Evolutionary conservation across 2,888 invertebrate species (phyloP).

Genomic region (Parochlus steinenii): DNA sequence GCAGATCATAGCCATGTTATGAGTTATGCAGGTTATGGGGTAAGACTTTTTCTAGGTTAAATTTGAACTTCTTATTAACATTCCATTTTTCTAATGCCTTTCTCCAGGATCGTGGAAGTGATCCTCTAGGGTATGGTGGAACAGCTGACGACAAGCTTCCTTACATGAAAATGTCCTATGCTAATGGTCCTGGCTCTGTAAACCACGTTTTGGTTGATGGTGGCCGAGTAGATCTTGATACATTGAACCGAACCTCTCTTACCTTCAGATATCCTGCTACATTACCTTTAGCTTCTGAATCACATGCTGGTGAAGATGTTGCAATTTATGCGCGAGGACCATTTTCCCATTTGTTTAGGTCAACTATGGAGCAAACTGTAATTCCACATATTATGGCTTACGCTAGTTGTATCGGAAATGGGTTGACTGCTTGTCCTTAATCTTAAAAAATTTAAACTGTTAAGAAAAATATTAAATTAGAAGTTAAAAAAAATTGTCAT

Average conservation of each 20-base stretch:
- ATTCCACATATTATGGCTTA: conserved; percentile 62
- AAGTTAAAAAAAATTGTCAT: too few relatives aligned
- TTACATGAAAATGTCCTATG: conserved; percentile 52
- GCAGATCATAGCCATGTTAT: conserved; percentile 67
- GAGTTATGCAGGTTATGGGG: conserved; percentile 59
- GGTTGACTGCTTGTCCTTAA: conserved; percentile 32
- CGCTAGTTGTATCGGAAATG: conserved; percentile 53
- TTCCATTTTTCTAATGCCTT: too few relatives aligned
- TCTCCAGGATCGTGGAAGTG: conserved; percentile 25
- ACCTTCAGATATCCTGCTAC: too few relatives aligned
- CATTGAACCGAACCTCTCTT: too few relatives aligned
- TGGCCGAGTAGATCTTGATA: conserved; percentile 21
- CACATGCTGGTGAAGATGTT: conserved; percentile 68
- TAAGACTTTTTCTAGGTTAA: conserved; percentile 31
- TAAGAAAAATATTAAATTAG: too few relatives aligned
- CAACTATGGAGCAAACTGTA: conserved; percentile 58
- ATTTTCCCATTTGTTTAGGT: conserved; percentile 63
- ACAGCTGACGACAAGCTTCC: conserved; percentile 34
- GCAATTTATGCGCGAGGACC: conserved; percentile 58
- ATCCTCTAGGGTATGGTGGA: conserved; percentile 31
- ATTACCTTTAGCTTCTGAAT: conserved; percentile 45
- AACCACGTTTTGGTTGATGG: not conserved
- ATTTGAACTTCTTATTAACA: too few relatives aligned
- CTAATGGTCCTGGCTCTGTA: conserved; percentile 51
- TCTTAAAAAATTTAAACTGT: too few relatives aligned